Evolutionary conservation across 2,113 vertebrate genomes (phyloP).

Genomic region (Hemiscyllium ocellatum): DNA sequence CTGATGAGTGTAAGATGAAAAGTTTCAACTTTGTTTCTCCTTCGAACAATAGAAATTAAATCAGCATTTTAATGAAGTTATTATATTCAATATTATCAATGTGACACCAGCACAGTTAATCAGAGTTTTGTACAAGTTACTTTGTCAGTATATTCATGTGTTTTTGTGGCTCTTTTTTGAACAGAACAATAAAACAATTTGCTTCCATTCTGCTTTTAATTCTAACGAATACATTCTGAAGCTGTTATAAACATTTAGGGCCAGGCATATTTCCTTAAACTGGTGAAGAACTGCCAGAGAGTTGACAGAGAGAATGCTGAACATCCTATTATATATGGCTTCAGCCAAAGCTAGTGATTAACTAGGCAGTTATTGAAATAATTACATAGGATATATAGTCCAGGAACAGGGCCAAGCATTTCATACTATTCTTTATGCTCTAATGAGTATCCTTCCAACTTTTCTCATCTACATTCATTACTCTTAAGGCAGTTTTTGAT

Average conservation of each 20-base stretch:
- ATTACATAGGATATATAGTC: no score
- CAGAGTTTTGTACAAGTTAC: background rate
- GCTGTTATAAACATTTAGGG: background rate
- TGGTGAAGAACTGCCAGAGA: background rate
- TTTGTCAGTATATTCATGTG: background rate
- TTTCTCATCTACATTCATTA: no score
- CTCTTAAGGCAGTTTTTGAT: background rate
- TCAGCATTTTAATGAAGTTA: background rate
- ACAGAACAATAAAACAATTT: background rate
- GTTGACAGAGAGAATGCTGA: background rate
- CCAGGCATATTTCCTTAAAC: background rate
- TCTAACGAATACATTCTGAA: background rate
- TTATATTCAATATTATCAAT: background rate
- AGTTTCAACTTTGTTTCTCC: no score
- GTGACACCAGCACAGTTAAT: background rate
- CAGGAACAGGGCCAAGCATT: no score
- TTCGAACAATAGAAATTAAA: background rate
- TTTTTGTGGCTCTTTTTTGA: background rate
- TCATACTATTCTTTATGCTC: no score
- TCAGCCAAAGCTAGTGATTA: background rate
- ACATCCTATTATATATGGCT: background rate
- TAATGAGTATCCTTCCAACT: no score
- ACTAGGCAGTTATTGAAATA: background rate
- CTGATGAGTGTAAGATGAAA: no score
- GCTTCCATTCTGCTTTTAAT: background rate